phyloP scores from a whole-genome alignment of 2,797 vertebrate species.

The Alosa sapidissima region DNA sequence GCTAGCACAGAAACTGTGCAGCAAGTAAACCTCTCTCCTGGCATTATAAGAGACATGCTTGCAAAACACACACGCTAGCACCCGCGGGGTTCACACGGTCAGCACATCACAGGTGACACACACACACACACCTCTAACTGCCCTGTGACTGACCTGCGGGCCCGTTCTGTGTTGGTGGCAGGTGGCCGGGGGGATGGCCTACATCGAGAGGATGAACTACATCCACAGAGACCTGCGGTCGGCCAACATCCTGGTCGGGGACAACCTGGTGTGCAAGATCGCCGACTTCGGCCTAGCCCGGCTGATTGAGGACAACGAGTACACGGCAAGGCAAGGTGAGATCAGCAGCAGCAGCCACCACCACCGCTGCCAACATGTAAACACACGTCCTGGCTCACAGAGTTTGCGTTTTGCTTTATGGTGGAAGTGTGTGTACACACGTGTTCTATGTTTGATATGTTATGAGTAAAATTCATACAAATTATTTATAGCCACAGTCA shows the following conservation, averaged over 20 bases:
- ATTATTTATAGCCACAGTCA: neutral
- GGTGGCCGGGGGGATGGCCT: constrained; percentile 98
- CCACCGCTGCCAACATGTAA: neutral
- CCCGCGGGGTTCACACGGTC: too few species aligned
- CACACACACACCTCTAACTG: too few species aligned
- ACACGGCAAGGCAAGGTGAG: constrained; percentile 93
- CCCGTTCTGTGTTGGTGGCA: constrained; percentile 35
- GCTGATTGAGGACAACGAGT: constrained; percentile 97
- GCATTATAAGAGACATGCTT: too few species aligned
- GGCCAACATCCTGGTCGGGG: constrained; percentile 93
- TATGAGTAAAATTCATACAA: neutral
- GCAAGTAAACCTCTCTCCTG: too few species aligned
- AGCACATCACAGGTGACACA: too few species aligned
- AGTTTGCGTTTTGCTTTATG: neutral
- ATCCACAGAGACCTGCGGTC: constrained; percentile 96
- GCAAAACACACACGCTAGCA: too few species aligned
- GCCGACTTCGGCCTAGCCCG: constrained; percentile 95
- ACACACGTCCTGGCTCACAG: neutral
- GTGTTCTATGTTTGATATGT: neutral
- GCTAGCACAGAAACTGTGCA: too few species aligned
- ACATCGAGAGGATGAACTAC: constrained; percentile 99
- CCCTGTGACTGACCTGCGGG: neutral
- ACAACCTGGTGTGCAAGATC: constrained; percentile 96
- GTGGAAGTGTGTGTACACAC: too few species aligned
- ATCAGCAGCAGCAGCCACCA: neutral